Evolutionary conservation across 2,797 vertebrate species (phyloP).

Genomic region (Thripadectes ignobilis): DNA sequence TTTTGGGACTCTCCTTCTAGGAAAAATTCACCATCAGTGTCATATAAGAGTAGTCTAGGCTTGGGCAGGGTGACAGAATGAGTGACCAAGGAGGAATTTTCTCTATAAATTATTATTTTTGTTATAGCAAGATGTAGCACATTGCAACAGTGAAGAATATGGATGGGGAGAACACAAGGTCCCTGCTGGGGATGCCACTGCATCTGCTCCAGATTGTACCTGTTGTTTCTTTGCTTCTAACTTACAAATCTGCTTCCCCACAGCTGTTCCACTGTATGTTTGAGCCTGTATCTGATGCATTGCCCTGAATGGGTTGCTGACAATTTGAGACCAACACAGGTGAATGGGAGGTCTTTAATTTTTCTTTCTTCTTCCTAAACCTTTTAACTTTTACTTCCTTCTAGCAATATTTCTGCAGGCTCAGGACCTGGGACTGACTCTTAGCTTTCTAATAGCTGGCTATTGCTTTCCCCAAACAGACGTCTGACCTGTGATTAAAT

Average conservation of each 20-base stretch:
- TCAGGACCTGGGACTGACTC: not conserved
- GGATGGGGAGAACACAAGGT: not conserved
- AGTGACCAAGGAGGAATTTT: not conserved
- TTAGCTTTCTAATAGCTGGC: not conserved
- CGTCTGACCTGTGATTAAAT: not conserved
- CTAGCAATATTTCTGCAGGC: not conserved
- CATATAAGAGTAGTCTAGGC: not conserved
- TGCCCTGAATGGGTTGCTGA: not conserved
- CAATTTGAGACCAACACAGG: not conserved
- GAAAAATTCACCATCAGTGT: not conserved
- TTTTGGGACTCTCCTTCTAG: not conserved
- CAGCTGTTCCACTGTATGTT: not conserved
- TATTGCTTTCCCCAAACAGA: not conserved
- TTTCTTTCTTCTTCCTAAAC: not conserved
- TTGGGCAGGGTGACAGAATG: not conserved
- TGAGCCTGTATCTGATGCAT: not conserved
- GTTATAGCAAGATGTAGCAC: not conserved
- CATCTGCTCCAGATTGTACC: not conserved
- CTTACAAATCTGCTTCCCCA: not conserved
- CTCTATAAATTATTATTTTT: not conserved
- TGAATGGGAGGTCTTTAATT: not conserved
- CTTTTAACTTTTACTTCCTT: not conserved
- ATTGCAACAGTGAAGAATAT: not conserved
- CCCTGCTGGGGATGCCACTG: not conserved
- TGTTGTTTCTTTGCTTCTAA: not conserved